Evolutionary conservation across 2,888 invertebrate species (phyloP), one percentile per base, ranked within the genome.

Genomic region (Bellardia bayeri): DNA sequence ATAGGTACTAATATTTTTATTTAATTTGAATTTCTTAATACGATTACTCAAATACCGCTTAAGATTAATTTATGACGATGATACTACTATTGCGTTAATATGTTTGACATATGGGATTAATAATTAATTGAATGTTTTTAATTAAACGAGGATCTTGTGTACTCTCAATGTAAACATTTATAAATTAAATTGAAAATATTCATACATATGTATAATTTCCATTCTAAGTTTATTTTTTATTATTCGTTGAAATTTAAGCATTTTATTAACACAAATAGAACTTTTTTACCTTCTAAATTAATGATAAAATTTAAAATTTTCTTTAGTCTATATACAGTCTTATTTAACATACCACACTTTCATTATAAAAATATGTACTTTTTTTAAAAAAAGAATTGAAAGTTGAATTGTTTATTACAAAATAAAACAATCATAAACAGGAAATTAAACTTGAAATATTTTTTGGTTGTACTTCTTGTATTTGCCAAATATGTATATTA

Each of bases 281-380:
- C 51, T 23, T 68, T 63, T 64, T 23, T 74, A 74, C 49, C 63
- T 45, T 81, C 45, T 45, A 71, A 80, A 74, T 69, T 75, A 85
- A 54, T 63, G 56, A 69, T 80, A 80, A 75, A 85, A 75, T 69
- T 68, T 61, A 61, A 56, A 75, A n/a, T 79, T 85, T 71, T 71
- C 2, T 69, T 63, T 78, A 79, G 56, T 72, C 61, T 80, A 85
- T 85, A 85, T 85, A 85, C 85, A 85, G 85, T 85, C 85, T 85
- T 80, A 61, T 85, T 74, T 49, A 82, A 82, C 30, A 45, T 61
- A 69, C n/a, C 42, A 42, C 42, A 45, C 40, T 40, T 63, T 49
- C 16, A n/a, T 76, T 51, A 45, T n/a, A 49, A 63, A 79, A 80
- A 80, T 49, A 61, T 61, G 8, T 58, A 37, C 37, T 40, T 40